phyloP scores from a whole-genome alignment of 2,113 vertebrate genomes.

The Bufo bufo region DNA sequence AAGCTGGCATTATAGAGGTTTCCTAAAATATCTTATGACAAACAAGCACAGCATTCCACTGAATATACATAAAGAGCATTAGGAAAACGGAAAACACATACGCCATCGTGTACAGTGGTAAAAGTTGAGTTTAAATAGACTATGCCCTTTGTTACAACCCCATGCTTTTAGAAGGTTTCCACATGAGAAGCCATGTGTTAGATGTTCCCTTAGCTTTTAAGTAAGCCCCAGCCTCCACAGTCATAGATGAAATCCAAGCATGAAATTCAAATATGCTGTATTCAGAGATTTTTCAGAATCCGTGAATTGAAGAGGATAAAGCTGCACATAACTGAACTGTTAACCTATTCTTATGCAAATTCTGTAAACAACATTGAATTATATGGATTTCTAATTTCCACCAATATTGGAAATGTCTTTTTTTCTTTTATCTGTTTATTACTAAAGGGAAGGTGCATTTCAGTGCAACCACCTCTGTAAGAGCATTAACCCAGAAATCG shows the following conservation, averaged over 20 bases:
- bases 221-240: neutral
- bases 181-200: neutral
- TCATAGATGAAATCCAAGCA: neutral
- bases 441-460: neutral
- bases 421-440: neutral
- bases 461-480: neutral
- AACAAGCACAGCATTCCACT: conserved; percentile 8
- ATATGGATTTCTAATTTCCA: neutral
- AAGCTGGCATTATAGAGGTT: conserved; percentile 14
- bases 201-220: neutral
- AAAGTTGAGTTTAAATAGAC: neutral
- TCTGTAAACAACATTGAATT: neutral
- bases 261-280: neutral
- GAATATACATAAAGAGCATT: neutral
- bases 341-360: neutral
- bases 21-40: conserved; percentile 35
- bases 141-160: neutral
- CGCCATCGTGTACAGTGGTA: neutral
- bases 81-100: neutral
- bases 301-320: neutral
- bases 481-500: neutral
- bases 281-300: neutral
- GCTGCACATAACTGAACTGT: neutral
- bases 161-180: neutral
- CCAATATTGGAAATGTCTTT: neutral